Conservation (phyloP, 1,140 invertebrate species). For the Drosophila persimilis region DNA sequence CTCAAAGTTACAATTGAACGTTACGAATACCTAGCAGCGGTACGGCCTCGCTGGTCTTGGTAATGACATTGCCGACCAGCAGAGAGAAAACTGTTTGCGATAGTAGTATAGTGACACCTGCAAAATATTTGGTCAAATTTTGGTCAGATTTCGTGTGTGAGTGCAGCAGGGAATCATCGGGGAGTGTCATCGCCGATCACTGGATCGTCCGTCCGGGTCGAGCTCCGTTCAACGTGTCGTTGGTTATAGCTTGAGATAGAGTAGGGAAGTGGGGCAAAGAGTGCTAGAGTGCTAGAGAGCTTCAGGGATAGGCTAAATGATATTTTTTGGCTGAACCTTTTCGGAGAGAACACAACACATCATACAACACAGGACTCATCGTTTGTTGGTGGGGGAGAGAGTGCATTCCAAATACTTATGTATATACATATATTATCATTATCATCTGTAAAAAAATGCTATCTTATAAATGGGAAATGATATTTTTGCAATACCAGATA, state of each 20-base stretch:
- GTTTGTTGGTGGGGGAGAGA: slow-evolving; percentile 26
- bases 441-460: slow-evolving; percentile 42
- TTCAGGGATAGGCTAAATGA: slow-evolving; percentile 63
- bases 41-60: slow-evolving; percentile 98
- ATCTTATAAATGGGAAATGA: slow-evolving; percentile 46
- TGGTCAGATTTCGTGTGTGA: slow-evolving; percentile 30
- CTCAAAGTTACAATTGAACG: slow-evolving; percentile 40
- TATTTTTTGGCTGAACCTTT: slow-evolving; percentile 82
- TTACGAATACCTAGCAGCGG: slow-evolving; percentile 94
- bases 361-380: slow-evolving; percentile 17
- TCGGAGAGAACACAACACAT: slow-evolving; percentile 48
- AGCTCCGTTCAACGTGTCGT: slow-evolving; percentile 26
- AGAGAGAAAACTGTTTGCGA: slow-evolving; percentile 99
- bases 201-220: slow-evolving; percentile 11
- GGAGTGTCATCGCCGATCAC: neutral
- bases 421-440: slow-evolving; percentile 15
- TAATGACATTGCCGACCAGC: slow-evolving; percentile 97
- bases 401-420: slow-evolving; percentile 31
- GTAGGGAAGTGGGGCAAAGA: slow-evolving; percentile 8
- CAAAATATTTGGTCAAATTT: slow-evolving; percentile 69
- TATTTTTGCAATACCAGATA: slow-evolving; percentile 51
- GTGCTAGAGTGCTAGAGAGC: slow-evolving; percentile 3
- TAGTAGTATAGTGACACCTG: slow-evolving; percentile 99
- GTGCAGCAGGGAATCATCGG: neutral
- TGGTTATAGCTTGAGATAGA: slow-evolving; percentile 11